phyloP scores from a whole-genome alignment of 2,113 vertebrate genomes.

The Toxotes chatareus region DNA sequence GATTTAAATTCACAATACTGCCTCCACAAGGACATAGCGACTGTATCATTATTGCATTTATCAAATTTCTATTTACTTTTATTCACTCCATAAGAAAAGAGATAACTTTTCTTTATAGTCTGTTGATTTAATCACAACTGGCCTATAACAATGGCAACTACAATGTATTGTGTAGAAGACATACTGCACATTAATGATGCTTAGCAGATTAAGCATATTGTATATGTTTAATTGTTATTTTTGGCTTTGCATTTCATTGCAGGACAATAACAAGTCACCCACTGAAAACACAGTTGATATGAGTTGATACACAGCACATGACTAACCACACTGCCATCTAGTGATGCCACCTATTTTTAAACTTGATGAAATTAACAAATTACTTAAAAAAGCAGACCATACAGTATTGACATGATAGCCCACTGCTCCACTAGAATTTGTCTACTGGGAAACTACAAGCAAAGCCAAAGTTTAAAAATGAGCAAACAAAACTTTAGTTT shows the following conservation, averaged over 20 bases:
- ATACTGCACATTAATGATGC: neutral
- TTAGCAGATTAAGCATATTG: neutral
- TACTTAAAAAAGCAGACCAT: neutral
- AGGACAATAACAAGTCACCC: neutral
- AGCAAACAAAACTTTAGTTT: neutral
- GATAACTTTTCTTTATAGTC: neutral
- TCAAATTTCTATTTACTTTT: neutral
- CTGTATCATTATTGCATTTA: neutral
- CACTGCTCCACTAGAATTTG: neutral
- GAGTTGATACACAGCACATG: neutral
- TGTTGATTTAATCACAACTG: neutral
- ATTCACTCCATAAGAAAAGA: slow-evolving; percentile 2
- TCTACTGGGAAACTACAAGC: neutral
- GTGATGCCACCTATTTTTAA: slow-evolving; percentile 37
- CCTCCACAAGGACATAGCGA: neutral
- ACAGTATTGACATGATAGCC: neutral
- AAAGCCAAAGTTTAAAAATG: slow-evolving; percentile 2
- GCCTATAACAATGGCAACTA: neutral
- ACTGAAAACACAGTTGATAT: neutral
- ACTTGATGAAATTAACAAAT: slow-evolving; percentile 16
- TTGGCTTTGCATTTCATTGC: neutral
- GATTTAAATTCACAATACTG: neutral
- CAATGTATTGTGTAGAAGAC: neutral
- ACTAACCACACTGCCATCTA: slow-evolving; percentile 65
- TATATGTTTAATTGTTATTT: neutral